Base-by-base conservation (phyloP, 1,140 invertebrate genomes). In the Chrysopa pallens region DNA sequence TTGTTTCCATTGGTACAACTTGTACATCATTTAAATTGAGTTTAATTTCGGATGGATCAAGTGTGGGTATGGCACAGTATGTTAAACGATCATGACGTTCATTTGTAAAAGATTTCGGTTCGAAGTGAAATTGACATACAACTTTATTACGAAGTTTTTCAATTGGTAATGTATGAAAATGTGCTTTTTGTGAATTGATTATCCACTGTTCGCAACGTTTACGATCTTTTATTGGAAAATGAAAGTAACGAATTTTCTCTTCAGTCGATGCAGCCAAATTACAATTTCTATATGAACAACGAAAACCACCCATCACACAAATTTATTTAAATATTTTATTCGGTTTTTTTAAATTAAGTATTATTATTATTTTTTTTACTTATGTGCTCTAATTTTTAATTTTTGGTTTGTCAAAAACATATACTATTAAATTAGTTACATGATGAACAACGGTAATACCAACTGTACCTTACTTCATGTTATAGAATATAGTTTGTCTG, bases 81-180 rank as follows among this genome's bases (percentile, higher is more conserved):
- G 58, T 38, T 36, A 61, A 44, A 7, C 59, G 41, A 41, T 58
- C 58, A 38, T 50, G 56, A 48, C 61, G 60, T 29, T 53, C 54
- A 48, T 68, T 73, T 57, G 68, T 68, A 54, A 73, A 73, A 53
- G 58, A 63, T 42, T 64, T 57, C 42, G 66, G 57, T 49, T 60
- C 61, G 52, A 73, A 73, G 52, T 73, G 71, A 42, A 68, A 56
- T 52, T 71, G 64, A 53, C 71, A 73, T 23, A 73, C 50, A 23
- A 71, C 66, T 60, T 70, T 68, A 46, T 73, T 73, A 43, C 66
- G 62, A 11, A 73, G 52, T 46, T 72, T 69, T n/a, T 67, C 66
- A 15, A 68, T 61, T 51, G 62, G 66, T 44, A 73, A 52, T 46
- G 64, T 57, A 14, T 64, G 53, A 44, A 70, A 70, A 14, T 67